A percentile compares a stretch with the other conserved stretches of the same genome.
Evolutionary conservation across 2,113 vertebrate species (phyloP).

Genomic region (Columba livia): DNA sequence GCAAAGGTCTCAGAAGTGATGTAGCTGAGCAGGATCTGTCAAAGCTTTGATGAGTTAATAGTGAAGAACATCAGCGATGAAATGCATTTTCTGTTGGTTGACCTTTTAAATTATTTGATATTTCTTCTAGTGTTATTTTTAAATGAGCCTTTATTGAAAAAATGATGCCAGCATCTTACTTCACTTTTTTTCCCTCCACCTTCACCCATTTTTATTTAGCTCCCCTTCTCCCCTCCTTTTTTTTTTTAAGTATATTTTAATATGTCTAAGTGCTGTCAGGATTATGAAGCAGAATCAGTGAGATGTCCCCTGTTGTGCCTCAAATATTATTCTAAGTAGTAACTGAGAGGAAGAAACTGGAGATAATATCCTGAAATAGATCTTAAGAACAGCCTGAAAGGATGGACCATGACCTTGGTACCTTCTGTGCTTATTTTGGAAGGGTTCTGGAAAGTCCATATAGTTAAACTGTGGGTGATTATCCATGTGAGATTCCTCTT

Average conservation of each 20-base stretch:
- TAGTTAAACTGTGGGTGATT: background rate
- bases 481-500: background rate
- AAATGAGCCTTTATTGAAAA: constrained; percentile 27
- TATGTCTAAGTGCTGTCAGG: background rate
- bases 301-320: background rate
- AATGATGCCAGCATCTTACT: background rate
- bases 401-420: background rate
- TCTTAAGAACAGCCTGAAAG: background rate
- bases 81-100: background rate
- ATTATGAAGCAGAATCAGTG: background rate
- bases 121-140: constrained; percentile 46
- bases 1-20: background rate
- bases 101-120: constrained; percentile 26
- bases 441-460: background rate
- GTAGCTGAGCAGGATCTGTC: constrained; percentile 1
- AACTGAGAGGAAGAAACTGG: background rate
- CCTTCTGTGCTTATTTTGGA: background rate
- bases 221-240: background rate
- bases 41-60: constrained; percentile 42
- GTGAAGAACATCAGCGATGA: background rate
- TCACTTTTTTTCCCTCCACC: background rate
- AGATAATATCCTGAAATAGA: background rate
- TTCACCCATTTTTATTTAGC: background rate
- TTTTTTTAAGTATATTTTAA: background rate
- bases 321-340: background rate